Evolutionary conservation across 2,797 vertebrate species (phyloP).

Genomic region (Clarias pachynema): DNA sequence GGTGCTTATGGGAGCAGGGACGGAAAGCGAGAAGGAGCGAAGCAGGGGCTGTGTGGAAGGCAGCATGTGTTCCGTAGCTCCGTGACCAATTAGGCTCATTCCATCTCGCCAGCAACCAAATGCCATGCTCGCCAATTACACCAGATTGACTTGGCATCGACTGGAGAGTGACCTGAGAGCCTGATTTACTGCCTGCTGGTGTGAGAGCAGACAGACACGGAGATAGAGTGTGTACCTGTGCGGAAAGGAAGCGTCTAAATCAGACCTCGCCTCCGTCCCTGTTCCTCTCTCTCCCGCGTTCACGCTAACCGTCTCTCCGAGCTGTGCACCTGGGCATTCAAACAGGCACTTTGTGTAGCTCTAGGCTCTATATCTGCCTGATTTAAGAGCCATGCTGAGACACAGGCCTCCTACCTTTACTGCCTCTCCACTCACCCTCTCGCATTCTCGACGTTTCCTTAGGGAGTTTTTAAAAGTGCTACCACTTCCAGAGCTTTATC

Average conservation of each 20-base stretch:
- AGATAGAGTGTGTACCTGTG: conserved; percentile 63
- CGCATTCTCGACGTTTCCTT: neutral
- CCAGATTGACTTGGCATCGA: conserved; percentile 75
- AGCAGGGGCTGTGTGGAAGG: conserved; percentile 9
- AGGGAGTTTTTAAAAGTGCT: conserved; percentile 1
- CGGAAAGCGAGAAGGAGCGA: conserved; percentile 6
- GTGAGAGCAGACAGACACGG: conserved; percentile 62
- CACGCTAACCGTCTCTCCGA: conserved; percentile 51
- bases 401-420: conserved; percentile 6
- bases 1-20: neutral
- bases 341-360: conserved; percentile 17
- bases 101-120: conserved; percentile 63
- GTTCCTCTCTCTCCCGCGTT: conserved; percentile 25
- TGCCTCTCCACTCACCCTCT: neutral
- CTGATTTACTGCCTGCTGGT: conserved; percentile 75
- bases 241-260: conserved; percentile 73
- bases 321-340: conserved; percentile 33
- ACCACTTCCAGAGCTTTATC: conserved; percentile 21
- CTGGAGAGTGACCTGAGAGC: conserved; percentile 79
- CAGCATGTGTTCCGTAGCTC: conserved; percentile 48
- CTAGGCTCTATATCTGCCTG: conserved; percentile 65
- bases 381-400: conserved; percentile 67
- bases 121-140: conserved; percentile 75
- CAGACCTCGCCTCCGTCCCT: conserved; percentile 53
- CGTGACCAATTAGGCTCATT: conserved; percentile 79